Percentiles rank a stretch among this genome's conserved stretches.
Evolutionary conservation across 2,888 invertebrate species (phyloP).

Genomic region (Lasioglossum lativentre): DNA sequence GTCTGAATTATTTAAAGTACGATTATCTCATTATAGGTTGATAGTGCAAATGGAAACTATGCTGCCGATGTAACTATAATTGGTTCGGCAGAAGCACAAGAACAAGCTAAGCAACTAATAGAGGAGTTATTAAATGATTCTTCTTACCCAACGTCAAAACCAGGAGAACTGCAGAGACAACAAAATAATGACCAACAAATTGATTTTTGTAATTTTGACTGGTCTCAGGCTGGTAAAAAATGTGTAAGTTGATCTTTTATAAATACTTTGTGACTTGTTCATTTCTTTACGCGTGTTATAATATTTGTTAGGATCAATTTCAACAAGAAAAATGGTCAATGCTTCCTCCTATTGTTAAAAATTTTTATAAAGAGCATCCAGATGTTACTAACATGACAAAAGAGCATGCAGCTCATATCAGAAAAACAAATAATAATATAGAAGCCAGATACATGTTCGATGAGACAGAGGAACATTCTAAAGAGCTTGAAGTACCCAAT

Average conservation of each 20-base stretch:
- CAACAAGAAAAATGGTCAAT: conserved; percentile 88
- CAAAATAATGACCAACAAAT: conserved; percentile 22
- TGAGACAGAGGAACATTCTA: conserved; percentile 83
- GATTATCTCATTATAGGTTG: conserved; percentile 69
- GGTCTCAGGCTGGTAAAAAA: conserved; percentile 86
- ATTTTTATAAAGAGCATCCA: conserved; percentile 93
- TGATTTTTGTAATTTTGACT: conserved; percentile 84
- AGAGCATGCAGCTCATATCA: conserved; percentile 88
- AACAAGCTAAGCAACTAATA: conserved; percentile 84
- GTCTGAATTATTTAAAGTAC: background rate
- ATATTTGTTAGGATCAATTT: conserved; percentile 66
- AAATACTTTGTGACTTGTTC: conserved; percentile 9
- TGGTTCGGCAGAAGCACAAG: conserved; percentile 85
- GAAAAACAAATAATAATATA: conserved; percentile 90
- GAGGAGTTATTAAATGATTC: conserved; percentile 78
- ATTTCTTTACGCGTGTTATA: conserved; percentile 32
- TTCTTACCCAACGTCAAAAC: background rate
- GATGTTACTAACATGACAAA: conserved; percentile 88
- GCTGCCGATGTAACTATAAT: conserved; percentile 85
- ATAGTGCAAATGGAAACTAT: conserved; percentile 80
- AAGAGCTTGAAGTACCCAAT: conserved; percentile 87
- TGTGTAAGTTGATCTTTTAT: conserved; percentile 81
- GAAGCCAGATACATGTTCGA: conserved; percentile 89
- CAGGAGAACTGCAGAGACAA: background rate
- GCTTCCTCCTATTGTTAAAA: conserved; percentile 89